Evolutionary conservation across 2,888 invertebrate species (phyloP).

Genomic region (Microplitis manilae): DNA sequence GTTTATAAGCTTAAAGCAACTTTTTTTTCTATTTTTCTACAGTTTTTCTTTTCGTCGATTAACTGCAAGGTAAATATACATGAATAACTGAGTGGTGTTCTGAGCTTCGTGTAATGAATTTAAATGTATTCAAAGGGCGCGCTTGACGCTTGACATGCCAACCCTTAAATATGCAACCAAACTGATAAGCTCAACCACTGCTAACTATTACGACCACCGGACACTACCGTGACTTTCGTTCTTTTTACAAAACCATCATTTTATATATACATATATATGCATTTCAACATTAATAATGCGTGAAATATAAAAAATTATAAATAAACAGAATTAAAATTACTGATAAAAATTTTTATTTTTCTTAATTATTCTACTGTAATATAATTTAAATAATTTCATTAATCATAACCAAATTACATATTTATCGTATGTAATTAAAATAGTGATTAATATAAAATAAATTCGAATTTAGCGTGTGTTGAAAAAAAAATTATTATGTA

Average conservation of each 20-base stretch:
- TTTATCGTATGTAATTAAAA: background rate
- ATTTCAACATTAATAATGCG: background rate
- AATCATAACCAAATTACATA: background rate
- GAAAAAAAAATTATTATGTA: too few relatives aligned
- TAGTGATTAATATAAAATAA: background rate
- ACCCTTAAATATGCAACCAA: constrained; percentile 68
- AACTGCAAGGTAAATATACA: constrained; percentile 30
- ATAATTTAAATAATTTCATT: background rate
- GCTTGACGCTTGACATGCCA: constrained; percentile 68
- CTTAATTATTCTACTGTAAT: background rate
- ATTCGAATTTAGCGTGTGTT: background rate
- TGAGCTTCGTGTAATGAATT: constrained; percentile 65
- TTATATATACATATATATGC: constrained; percentile 11
- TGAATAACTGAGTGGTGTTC: constrained; percentile 36
- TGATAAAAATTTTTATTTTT: too few relatives aligned
- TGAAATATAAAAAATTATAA: background rate
- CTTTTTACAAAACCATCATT: background rate
- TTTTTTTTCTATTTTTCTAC: constrained; percentile 16
- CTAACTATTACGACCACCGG: constrained; percentile 59
- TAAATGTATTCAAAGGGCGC: constrained; percentile 71
- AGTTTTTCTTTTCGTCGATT: constrained; percentile 17
- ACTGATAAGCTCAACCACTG: constrained; percentile 64
- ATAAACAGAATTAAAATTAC: too few relatives aligned
- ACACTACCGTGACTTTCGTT: constrained; percentile 49
- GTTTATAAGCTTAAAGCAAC: constrained; percentile 16